phyloP scores from a whole-genome alignment of 2,113 vertebrate species.

The Typhlomys cinereus region DNA sequence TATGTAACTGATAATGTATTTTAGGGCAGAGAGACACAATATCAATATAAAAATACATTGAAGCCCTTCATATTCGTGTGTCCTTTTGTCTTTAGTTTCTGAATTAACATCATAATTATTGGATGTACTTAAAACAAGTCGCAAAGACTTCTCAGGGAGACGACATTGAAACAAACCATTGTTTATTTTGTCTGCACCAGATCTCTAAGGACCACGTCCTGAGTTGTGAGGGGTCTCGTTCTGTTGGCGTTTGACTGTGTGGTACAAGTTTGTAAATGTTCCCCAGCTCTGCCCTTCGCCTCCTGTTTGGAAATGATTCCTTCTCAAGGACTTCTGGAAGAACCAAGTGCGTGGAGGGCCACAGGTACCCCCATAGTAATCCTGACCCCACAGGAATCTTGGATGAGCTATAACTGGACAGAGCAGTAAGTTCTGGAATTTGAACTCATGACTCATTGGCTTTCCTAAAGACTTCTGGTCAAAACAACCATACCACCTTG shows the following conservation, averaged over 20 bases:
- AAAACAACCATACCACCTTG: neutral
- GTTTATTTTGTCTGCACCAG: conserved; percentile 17
- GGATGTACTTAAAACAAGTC: conserved; percentile 33
- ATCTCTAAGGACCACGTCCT: neutral
- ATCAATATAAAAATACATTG: conserved; percentile 81
- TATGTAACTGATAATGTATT: conserved; percentile 77
- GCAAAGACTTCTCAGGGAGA: conserved; percentile 11
- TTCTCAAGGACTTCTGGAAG: conserved; percentile 23
- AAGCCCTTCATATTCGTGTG: conserved; percentile 77
- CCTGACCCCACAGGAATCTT: no score
- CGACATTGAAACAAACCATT: neutral
- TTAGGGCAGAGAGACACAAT: conserved; percentile 79
- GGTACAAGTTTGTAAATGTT: neutral
- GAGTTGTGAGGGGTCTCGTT: neutral
- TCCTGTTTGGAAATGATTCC: conserved; percentile 20
- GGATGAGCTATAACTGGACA: no score
- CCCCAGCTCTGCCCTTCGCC: neutral
- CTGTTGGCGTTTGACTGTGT: neutral
- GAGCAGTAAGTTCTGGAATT: neutral
- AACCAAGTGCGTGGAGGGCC: no score
- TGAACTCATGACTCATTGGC: neutral
- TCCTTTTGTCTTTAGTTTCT: conserved; percentile 79
- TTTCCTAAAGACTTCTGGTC: conserved; percentile 32
- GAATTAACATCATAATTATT: conserved; percentile 47
- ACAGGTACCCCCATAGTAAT: no score